Percentiles rank a stretch among this genome's conserved stretches.
Evolutionary conservation across 2,888 invertebrate genomes (phyloP).

Genomic region (Hemaris fuciformis): DNA sequence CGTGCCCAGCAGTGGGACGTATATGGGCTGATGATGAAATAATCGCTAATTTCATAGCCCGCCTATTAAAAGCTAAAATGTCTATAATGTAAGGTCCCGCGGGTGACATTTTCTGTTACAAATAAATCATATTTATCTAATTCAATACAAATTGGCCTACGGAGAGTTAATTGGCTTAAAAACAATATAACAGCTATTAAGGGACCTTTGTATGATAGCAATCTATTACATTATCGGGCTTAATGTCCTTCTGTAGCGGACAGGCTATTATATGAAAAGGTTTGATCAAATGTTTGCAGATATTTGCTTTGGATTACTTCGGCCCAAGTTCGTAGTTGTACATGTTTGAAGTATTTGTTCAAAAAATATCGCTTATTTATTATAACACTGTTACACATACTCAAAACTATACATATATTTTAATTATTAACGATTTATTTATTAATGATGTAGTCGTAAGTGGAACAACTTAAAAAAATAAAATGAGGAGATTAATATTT

Average conservation of each 20-base stretch:
- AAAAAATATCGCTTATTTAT: no score
- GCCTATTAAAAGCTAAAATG: constrained; percentile 6
- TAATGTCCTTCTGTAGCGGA: neutral
- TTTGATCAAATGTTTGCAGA: neutral
- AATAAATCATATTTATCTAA: constrained; percentile 39
- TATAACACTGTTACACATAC: no score
- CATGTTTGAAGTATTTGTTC: no score
- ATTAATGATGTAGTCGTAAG: no score
- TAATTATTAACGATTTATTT: no score
- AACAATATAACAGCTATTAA: constrained; percentile 19
- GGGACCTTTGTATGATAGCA: constrained; percentile 1
- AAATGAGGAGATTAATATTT: no score
- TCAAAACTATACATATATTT: no score
- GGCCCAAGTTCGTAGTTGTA: no score
- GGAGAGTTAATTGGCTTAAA: constrained; percentile 27
- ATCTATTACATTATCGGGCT: neutral
- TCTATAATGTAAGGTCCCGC: constrained; percentile 23
- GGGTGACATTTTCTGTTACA: constrained; percentile 32
- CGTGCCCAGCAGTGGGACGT: no score
- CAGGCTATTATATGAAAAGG: neutral
- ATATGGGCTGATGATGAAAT: no score
- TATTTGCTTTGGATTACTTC: neutral
- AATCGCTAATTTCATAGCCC: constrained; percentile 5
- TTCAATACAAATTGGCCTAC: constrained; percentile 26
- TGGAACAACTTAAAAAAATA: no score